These are phyloP conservation scores for Lipophrys pholis DNA, from an alignment of 2,113 vertebrate genomes.

Conservation along the genomic window DNA sequence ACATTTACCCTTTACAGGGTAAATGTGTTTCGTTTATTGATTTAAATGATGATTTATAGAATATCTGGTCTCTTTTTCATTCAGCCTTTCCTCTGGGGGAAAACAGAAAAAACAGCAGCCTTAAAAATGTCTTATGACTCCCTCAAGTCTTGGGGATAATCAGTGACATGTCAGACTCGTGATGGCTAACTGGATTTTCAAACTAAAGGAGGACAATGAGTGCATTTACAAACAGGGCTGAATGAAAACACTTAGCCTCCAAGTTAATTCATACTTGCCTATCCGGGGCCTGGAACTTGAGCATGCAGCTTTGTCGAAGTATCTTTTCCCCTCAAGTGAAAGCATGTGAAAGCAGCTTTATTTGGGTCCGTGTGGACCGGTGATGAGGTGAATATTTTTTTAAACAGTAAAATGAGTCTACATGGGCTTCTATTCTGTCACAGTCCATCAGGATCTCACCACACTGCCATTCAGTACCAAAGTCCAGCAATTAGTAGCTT, in stretches of 20 bases:
- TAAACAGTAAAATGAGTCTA: slow-evolving; percentile 46
- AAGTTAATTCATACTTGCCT: slow-evolving; percentile 61
- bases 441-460: slow-evolving; percentile 55
- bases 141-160: slow-evolving; percentile 77
- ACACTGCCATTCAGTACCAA: slow-evolving; percentile 57
- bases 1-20: too few relatives aligned
- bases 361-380: slow-evolving; percentile 38
- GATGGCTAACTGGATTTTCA: slow-evolving; percentile 84
- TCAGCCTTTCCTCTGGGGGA: slow-evolving; percentile 16
- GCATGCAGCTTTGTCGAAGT: slow-evolving; percentile 34
- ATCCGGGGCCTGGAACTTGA: slow-evolving; percentile 23
- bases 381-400: slow-evolving; percentile 35
- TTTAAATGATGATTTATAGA: background rate
- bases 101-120: slow-evolving; percentile 55
- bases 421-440: slow-evolving; percentile 53
- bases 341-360: slow-evolving; percentile 47
- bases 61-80: slow-evolving; percentile 10
- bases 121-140: slow-evolving; percentile 84
- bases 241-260: slow-evolving; percentile 64
- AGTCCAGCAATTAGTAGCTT: slow-evolving; percentile 77
- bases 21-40: too few relatives aligned
- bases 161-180: slow-evolving; percentile 84
- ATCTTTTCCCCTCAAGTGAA: slow-evolving; percentile 34
- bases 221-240: slow-evolving; percentile 75
- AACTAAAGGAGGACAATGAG: slow-evolving; percentile 76